Conservation (phyloP, 2,888 invertebrate genomes). For the Anagyrus pseudococci region DNA sequence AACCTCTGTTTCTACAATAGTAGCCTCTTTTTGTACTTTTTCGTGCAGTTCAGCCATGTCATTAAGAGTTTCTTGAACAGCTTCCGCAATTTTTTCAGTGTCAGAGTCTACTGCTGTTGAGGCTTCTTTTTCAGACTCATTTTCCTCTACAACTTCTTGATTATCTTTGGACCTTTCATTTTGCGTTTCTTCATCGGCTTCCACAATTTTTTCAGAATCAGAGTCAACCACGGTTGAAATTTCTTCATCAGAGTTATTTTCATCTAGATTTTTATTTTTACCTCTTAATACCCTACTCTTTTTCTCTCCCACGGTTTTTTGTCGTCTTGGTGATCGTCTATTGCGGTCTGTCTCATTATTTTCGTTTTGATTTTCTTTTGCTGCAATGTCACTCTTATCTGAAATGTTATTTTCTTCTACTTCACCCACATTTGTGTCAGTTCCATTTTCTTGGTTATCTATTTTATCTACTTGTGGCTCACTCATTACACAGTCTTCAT, state of each 20-base stretch:
- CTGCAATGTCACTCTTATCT: too few relatives aligned
- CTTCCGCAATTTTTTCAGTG: constrained; percentile 26
- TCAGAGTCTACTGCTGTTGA: constrained; percentile 5
- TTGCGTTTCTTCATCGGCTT: background rate
- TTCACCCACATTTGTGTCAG: background rate
- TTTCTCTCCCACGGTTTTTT: too few relatives aligned
- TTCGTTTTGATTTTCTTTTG: too few relatives aligned
- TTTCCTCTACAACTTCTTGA: background rate
- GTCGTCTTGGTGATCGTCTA: too few relatives aligned
- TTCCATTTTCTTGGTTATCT: constrained; percentile 3
- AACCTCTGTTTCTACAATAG: background rate
- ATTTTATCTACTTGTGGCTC: too few relatives aligned
- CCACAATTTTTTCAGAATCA: background rate
- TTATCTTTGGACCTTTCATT: background rate
- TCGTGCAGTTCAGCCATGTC: constrained; percentile 26
- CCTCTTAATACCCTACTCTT: too few relatives aligned
- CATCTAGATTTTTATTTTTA: background rate
- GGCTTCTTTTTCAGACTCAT: background rate
- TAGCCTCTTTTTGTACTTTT: background rate
- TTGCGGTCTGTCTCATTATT: too few relatives aligned
- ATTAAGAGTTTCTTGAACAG: constrained; percentile 33
- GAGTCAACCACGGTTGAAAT: background rate
- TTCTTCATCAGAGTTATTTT: constrained; percentile 1
- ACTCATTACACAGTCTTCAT: too few relatives aligned
- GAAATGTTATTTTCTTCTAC: too few relatives aligned